Conservation (phyloP, 2,113 vertebrate genomes). For the Connochaetes taurinus region DNA sequence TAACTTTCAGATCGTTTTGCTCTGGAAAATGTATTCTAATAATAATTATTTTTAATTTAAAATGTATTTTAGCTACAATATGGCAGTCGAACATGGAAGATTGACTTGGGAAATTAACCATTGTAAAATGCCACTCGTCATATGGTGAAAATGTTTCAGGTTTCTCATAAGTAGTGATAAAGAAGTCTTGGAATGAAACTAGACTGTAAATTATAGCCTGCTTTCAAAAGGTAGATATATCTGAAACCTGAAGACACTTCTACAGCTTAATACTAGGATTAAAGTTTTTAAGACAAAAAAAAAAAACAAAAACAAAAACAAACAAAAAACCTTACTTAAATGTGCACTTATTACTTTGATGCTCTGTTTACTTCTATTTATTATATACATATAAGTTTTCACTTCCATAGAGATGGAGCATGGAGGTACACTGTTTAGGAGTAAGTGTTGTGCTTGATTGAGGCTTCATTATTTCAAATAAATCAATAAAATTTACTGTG, state of each 20-base stretch:
- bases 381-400: neutral
- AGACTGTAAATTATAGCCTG: neutral
- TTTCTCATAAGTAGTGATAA: neutral
- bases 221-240: neutral
- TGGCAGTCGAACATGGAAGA: neutral
- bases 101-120: neutral
- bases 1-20: neutral
- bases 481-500: constrained; percentile 1
- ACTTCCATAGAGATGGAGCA: neutral
- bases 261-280: neutral
- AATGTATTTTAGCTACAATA: neutral
- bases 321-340: neutral
- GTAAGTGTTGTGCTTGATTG: neutral
- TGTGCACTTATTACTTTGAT: neutral
- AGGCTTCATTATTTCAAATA: neutral
- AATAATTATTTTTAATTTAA: neutral
- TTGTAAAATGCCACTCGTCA: neutral
- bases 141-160: neutral
- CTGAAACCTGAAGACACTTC: neutral
- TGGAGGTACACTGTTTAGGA: neutral
- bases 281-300: neutral
- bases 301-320: neutral
- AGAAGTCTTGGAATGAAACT: neutral
- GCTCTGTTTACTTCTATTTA: neutral
- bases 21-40: neutral